Evolutionary conservation across 1,140 invertebrate species (phyloP).

Genomic region (Drosophila gunungcola): DNA sequence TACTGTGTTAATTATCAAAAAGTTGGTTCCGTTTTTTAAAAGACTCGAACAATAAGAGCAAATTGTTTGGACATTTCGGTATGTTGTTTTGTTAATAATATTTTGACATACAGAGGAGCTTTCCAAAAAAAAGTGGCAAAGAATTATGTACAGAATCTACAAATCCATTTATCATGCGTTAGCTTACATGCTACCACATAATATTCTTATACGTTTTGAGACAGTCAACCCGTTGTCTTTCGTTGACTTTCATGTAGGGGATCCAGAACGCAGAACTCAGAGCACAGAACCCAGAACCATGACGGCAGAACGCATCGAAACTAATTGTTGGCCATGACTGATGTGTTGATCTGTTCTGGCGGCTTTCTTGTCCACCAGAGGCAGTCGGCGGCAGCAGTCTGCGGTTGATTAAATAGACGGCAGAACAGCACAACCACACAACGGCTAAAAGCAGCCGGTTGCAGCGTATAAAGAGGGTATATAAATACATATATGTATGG

Average conservation of each 20-base stretch:
- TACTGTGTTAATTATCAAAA: too few relatives aligned
- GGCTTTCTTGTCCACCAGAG: slow-evolving; percentile 21
- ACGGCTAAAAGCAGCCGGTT: slow-evolving; percentile 27
- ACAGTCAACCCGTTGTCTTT: slow-evolving; percentile 2
- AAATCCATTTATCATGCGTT: neutral
- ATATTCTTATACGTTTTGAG: neutral
- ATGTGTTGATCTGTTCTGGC: slow-evolving; percentile 56
- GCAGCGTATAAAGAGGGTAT: slow-evolving; percentile 18
- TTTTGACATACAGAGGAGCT: neutral
- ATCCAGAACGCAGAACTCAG: neutral
- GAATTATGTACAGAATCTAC: neutral
- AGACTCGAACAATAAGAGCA: too few relatives aligned
- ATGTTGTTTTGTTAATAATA: neutral
- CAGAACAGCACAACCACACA: slow-evolving; percentile 11
- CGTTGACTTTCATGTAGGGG: neutral
- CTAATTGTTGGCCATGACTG: slow-evolving; percentile 68
- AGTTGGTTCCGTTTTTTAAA: neutral
- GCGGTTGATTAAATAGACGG: slow-evolving; percentile 57
- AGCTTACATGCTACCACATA: neutral
- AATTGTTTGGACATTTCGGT: too few relatives aligned
- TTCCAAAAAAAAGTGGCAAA: neutral
- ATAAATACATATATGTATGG: slow-evolving; percentile 17
- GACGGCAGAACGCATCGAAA: slow-evolving; percentile 50
- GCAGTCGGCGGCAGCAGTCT: slow-evolving; percentile 22
- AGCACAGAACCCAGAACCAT: slow-evolving; percentile 12